Conservation (phyloP, 1,140 invertebrate genomes). For the Sipha flava region DNA sequence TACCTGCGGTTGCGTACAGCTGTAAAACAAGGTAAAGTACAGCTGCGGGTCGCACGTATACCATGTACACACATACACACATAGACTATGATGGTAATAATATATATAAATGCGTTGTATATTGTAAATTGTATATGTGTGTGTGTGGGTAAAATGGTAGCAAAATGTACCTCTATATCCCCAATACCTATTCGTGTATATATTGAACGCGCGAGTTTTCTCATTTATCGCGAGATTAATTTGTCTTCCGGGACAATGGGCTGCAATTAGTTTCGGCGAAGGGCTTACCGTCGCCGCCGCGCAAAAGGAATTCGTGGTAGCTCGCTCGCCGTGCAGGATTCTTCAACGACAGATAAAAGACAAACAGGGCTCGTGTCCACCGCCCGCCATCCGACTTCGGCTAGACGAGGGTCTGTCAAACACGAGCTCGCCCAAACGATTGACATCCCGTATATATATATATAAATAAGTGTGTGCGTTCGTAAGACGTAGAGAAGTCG, state of each 20-base stretch:
- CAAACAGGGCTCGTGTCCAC: background rate
- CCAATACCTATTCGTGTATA: too few relatives aligned
- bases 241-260: conserved; percentile 29
- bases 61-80: too few relatives aligned
- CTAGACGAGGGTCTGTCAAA: conserved; percentile 3
- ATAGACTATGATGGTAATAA: too few relatives aligned
- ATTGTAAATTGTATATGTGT: too few relatives aligned
- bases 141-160: too few relatives aligned
- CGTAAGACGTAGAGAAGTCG: too few relatives aligned
- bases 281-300: conserved; percentile 1
- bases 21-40: too few relatives aligned
- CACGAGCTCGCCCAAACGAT: background rate
- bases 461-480: background rate
- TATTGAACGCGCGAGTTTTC: background rate
- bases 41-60: too few relatives aligned
- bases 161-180: too few relatives aligned
- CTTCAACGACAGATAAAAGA: conserved; percentile 26
- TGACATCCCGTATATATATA: background rate
- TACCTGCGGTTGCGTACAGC: too few relatives aligned
- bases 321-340: background rate
- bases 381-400: background rate
- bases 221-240: conserved; percentile 30
- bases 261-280: conserved; percentile 19
- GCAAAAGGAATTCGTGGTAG: background rate
- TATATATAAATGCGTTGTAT: too few relatives aligned